Evolutionary conservation across 1,140 invertebrate genomes (phyloP).

Genomic region (Armadillidium nasatum): DNA sequence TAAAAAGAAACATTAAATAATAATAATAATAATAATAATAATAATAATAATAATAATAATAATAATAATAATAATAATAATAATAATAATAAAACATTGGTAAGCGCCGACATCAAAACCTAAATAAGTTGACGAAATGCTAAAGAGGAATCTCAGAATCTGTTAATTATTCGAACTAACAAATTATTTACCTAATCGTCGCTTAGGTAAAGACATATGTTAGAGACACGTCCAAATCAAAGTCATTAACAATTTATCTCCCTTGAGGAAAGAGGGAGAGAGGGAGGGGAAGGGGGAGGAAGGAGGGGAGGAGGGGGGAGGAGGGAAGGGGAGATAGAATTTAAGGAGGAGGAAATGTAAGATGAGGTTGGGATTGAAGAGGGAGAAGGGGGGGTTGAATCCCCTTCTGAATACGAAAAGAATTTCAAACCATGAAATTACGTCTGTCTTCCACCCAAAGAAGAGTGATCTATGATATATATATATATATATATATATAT

Average conservation of each 20-base stretch:
- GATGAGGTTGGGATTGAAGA: too few relatives aligned
- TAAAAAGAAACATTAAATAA: too few relatives aligned
- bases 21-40: not conserved
- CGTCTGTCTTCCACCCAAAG: too few relatives aligned
- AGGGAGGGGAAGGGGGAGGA: not conserved
- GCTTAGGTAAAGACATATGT: not conserved
- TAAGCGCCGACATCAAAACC: too few relatives aligned
- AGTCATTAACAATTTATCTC: constrained; percentile 6
- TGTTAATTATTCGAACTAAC: not conserved
- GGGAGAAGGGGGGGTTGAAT: too few relatives aligned
- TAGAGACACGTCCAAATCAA: not conserved
- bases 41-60: constrained; percentile 9
- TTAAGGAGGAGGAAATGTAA: too few relatives aligned
- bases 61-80: constrained; percentile 6
- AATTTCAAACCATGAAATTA: too few relatives aligned
- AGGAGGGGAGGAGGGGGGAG: too few relatives aligned
- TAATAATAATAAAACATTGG: not conserved
- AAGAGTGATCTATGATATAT: not conserved
- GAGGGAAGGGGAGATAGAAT: too few relatives aligned
- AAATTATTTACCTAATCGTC: not conserved
- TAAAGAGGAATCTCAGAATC: not conserved
- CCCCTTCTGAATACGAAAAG: too few relatives aligned
- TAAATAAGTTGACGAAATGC: too few relatives aligned
- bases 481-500: not conserved
- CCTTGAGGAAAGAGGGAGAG: not conserved